These are phyloP conservation scores for Calameuta filiformis DNA, from an alignment of 2,888 invertebrate genomes.

Conservation along the genomic window DNA sequence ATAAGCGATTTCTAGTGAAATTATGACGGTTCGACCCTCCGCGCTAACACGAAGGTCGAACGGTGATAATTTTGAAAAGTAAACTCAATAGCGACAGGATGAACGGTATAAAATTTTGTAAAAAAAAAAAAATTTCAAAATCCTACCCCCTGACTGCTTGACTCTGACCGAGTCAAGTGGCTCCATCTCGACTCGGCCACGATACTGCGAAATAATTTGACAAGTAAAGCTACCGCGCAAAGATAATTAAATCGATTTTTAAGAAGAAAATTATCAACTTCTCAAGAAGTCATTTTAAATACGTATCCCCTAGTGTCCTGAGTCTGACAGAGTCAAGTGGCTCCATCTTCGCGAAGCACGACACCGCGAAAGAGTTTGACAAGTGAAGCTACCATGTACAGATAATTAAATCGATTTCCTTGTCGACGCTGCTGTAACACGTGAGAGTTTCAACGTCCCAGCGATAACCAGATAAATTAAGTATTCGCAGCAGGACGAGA, in stretches of 20 bases:
- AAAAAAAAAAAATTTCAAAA: neutral
- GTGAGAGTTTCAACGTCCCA: neutral
- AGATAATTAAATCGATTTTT: no score
- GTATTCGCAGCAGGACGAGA: neutral
- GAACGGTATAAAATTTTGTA: neutral
- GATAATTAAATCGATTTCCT: neutral
- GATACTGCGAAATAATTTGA: no score
- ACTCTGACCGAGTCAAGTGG: no score
- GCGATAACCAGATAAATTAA: neutral
- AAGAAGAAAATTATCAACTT: no score
- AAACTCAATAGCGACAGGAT: neutral
- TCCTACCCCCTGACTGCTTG: no score
- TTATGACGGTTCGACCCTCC: neutral
- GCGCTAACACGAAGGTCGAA: neutral
- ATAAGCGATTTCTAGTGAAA: neutral
- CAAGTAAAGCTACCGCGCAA: no score
- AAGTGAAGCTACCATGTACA: neutral
- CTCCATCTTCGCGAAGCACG: neutral
- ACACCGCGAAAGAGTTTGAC: neutral
- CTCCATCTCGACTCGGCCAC: no score
- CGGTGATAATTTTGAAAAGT: neutral
- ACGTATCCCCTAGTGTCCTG: neutral
- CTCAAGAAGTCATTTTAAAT: neutral
- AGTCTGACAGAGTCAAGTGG: neutral
- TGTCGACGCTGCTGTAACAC: neutral